Evolutionary conservation across 2,888 invertebrate genomes (phyloP), one percentile per base, ranked within the genome.

Genomic region (Drosophila nr. perissopoda): DNA sequence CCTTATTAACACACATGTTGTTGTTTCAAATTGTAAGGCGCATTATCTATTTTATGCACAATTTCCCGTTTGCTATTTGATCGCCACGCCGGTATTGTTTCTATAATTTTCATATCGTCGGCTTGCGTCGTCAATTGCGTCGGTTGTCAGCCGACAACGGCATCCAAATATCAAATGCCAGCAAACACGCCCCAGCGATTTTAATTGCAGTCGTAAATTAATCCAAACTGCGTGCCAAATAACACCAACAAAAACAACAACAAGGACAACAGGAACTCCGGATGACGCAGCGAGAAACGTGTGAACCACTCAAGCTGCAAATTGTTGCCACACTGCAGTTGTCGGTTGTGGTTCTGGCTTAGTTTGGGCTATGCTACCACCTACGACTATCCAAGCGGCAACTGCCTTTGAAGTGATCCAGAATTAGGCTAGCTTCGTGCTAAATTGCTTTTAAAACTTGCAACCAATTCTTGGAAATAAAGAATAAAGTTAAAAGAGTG

Each of bases 161-260:
- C 66, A 66, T 66, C 21, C 69, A 56, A 67, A 69, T 68, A 38
- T 21, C 69, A 56, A 67, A 68, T 71, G 31, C 65, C 69, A 57
- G 61, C 65, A 73, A 69, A 82, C 45, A 45, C 67, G 75, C 69
- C 76, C 72, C 87, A 67, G 70, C 73, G 74, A 71, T 82, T 91
- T 91, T 90, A 91, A 92, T 91, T 91, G 91, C 87, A 75, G 84
- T 92, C 91, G 90, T 92, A 92, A 92, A 92, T 92, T 91, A 92
- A 92, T 92, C 91, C 91, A 68, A 82, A 88, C 84, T 81, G 89
- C 78, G 86, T 78, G 73, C 67, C 76, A 77, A 72, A 74, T 70
- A 82, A 25, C 75, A 78, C 73, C 67, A 71, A 75, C 58, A 77
- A 27, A 45, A 40, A 45, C 33, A 52, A 67, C 42, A 57, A 58